Evolutionary conservation across 2,113 vertebrate species (phyloP).

Genomic region (Cinclus cinclus): DNA sequence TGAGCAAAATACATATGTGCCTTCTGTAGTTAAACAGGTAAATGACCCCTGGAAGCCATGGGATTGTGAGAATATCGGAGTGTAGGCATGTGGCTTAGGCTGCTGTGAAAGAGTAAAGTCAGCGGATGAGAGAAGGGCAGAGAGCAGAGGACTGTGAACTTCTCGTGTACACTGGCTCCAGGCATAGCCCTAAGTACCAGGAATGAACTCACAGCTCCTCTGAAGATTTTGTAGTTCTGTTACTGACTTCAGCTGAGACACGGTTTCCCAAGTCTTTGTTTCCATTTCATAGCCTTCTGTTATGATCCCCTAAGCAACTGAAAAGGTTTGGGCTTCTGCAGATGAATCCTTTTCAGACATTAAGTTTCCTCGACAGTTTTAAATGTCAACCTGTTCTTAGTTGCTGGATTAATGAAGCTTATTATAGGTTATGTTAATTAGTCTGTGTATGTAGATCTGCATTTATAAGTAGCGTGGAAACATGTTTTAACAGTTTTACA

Average conservation of each 20-base stretch:
- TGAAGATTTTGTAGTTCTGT: neutral
- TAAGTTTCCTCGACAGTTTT: constrained; percentile 15
- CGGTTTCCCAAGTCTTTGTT: neutral
- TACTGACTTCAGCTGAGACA: neutral
- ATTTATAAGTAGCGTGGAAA: constrained; percentile 36
- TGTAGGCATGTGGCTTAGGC: neutral
- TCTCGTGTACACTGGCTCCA: neutral
- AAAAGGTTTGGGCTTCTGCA: neutral
- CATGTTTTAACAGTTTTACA: constrained; percentile 55
- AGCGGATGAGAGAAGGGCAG: neutral
- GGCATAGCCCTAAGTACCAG: neutral
- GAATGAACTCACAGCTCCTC: neutral
- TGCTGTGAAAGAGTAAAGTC: neutral
- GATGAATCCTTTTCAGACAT: constrained; percentile 6
- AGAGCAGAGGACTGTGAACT: neutral
- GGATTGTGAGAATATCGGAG: neutral
- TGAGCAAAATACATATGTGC: neutral
- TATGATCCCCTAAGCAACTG: neutral
- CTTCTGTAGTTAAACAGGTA: neutral
- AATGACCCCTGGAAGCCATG: neutral
- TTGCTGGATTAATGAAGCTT: constrained; percentile 38
- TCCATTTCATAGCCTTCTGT: neutral
- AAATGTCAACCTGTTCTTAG: constrained; percentile 46
- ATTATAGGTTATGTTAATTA: constrained; percentile 26
- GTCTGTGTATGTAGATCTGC: neutral